phyloP scores from a whole-genome alignment of 2,797 vertebrate species.

The Melanitta fusca region DNA sequence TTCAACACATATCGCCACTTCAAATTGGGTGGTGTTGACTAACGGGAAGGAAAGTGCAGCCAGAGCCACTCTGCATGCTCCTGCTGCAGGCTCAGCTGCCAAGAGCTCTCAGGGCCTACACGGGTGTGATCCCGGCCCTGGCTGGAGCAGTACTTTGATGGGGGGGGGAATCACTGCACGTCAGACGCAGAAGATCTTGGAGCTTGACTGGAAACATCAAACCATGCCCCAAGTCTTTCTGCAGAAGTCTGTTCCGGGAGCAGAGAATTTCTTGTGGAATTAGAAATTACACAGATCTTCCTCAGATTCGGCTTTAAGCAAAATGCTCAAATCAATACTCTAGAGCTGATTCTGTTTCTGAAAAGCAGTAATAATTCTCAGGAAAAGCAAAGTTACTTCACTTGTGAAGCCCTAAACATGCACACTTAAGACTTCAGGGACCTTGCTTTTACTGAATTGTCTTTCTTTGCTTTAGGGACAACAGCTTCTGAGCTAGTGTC shows the following conservation, averaged over 20 bases:
- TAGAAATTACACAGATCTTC: background rate
- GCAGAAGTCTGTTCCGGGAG: background rate
- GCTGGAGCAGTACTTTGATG: background rate
- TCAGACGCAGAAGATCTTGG: background rate
- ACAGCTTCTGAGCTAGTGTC: background rate
- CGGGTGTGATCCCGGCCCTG: background rate
- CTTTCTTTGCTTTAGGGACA: background rate
- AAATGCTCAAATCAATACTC: background rate
- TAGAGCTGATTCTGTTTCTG: background rate
- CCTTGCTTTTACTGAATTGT: background rate
- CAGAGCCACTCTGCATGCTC: background rate
- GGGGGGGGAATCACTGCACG: background rate
- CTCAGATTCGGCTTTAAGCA: background rate
- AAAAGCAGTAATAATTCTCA: background rate
- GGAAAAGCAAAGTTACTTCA: background rate
- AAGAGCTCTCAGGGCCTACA: background rate
- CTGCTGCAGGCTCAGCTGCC: background rate
- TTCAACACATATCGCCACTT: background rate
- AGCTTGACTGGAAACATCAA: background rate
- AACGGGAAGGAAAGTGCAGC: background rate
- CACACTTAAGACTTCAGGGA: background rate
- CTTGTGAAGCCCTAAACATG: background rate
- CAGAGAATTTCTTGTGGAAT: background rate
- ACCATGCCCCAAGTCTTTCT: background rate
- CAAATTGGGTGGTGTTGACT: slow-evolving; percentile 16